Evolutionary conservation across 2,888 invertebrate genomes (phyloP), one percentile per base, ranked within the genome.

Genomic region (Ormyrus pomaceus): DNA sequence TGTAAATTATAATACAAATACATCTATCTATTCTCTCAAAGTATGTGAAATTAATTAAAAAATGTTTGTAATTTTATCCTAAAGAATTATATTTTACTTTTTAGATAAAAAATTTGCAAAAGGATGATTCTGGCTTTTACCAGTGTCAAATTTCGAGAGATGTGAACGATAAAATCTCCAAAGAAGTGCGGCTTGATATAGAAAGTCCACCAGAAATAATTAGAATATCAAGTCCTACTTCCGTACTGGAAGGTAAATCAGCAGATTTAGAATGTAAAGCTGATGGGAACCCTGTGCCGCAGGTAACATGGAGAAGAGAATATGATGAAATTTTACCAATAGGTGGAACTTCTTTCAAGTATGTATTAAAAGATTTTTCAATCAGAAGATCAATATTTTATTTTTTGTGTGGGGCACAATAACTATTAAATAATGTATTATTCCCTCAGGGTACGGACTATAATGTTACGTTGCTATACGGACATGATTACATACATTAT

Each of bases 251-350:
- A 58, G 77, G 77, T 8, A 48, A 71, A 8, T 51, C 64, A 2
- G 10, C 58, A 9, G 19, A 61, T n/a, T 55, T 77, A 10, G 10
- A 50, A n/a, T 77, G 77, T n/a, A 4, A 70, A 48, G 70, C 62
- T 11, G 62, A 69, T 46, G 77, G 77, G 13, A 48, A 62, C 11
- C 77, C 77, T 5, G 3, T 8, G 5, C 77, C 77, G 3, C 13
- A 19, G n/a, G 62, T 77, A 10, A 10, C 45, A 11, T 77, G 77
- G 77, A 45, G 13, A 19, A 50, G 64, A 11, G 68, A 77, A 70
- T 48, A 77, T 34, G 51, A 53, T 55, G 61, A 58, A 5, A 55
- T 64, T 55, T 19, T 77, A 9, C 56, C 71, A n/a, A 48, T 45
- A 3, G 77, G 71, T 10, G 19, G 34, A 9, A 51, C 45, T 19